Evolutionary conservation across 92 coral and sea anemone genomes (phyloP), one percentile per base, ranked within the genome.

Genomic region (Diadumene lineata): DNA sequence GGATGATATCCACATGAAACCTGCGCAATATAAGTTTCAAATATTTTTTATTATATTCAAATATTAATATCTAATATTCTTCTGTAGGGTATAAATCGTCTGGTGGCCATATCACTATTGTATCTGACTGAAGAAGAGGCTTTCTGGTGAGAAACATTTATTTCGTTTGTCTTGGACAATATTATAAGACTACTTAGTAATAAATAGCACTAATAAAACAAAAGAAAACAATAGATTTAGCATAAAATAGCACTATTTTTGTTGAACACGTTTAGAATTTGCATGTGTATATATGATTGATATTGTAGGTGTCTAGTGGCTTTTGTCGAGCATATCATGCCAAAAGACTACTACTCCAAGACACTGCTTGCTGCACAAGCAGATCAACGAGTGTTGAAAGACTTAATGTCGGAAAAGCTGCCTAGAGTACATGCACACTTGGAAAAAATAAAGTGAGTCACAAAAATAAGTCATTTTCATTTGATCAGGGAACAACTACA

Each of bases 361-460:
- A 96, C 99, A 13, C 57, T 96, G 46, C 67, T 96, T 16, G 97
- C 97, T 8, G 94, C 99, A 8, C 99, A 96, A 65, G 92, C 97
- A 8, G 99, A 96, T 57, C 94, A 96, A 80, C 69, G 99, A 32
- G 99, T 92, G 0, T 84, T 96, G n/a, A 89, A 80, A 48, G 99
- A 96, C 62, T 66, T 96, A 31, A 43, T 96, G 68, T 79, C 89
- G 0, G 99, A 96, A 26, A 96, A 96, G 78, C 81, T 88, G 0
- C 99, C 99, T 0, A 87, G 94, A 73, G 81, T 92, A 2, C 75
- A 79, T 50, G 83, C 89, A 10, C 99, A 96, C 78, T 81, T 96
- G 31, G 99, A 96, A 11, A 80, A 77, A 63, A 50, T 96, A 57
- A 79, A 81, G 99, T 96, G 81, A 31, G 61, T 31, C n/a, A 21